Conservation (phyloP, 2,888 invertebrate genomes). For the Caenorhabditis sp. region DNA sequence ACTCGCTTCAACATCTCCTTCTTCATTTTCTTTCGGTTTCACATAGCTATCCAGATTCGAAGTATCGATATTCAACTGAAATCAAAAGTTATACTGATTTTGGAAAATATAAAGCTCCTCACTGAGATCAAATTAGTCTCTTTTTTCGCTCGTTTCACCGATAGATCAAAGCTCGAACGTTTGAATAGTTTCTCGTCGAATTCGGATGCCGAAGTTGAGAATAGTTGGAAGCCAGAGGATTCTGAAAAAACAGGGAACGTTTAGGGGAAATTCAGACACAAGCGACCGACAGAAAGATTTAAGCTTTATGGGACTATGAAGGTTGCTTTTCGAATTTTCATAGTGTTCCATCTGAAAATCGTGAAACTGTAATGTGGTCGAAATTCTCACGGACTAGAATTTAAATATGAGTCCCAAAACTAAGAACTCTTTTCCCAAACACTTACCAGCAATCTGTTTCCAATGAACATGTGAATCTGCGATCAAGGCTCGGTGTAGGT, state of each 20-base stretch:
- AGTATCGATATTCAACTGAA: constrained; percentile 42
- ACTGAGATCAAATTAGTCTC: constrained; percentile 33
- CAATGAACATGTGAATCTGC: constrained; percentile 47
- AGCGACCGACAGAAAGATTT: too few relatives aligned
- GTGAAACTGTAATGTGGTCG: too few relatives aligned
- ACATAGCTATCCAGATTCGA: constrained; percentile 30
- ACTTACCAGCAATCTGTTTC: constrained; percentile 16
- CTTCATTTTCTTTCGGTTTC: constrained; percentile 1
- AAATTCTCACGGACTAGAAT: too few relatives aligned
- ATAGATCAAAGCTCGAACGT: constrained; percentile 31
- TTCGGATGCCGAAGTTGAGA: constrained; percentile 31
- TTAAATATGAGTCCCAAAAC: too few relatives aligned
- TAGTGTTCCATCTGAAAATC: too few relatives aligned
- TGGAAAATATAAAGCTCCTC: constrained; percentile 1
- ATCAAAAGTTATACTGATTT: not conserved
- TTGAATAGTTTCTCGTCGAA: constrained; percentile 33
- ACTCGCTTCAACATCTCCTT: constrained; percentile 22
- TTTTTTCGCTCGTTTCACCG: constrained; percentile 32
- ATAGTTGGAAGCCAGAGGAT: constrained; percentile 34
- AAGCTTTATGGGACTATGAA: too few relatives aligned
- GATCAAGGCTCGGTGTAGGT: constrained; percentile 42
- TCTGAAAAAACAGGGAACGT: constrained; percentile 26
- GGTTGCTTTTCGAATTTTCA: too few relatives aligned
- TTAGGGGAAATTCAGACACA: too few relatives aligned
- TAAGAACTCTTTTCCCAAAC: too few relatives aligned